Evolutionary conservation across 2,888 invertebrate species (phyloP).

Genomic region (Julus scanicus): DNA sequence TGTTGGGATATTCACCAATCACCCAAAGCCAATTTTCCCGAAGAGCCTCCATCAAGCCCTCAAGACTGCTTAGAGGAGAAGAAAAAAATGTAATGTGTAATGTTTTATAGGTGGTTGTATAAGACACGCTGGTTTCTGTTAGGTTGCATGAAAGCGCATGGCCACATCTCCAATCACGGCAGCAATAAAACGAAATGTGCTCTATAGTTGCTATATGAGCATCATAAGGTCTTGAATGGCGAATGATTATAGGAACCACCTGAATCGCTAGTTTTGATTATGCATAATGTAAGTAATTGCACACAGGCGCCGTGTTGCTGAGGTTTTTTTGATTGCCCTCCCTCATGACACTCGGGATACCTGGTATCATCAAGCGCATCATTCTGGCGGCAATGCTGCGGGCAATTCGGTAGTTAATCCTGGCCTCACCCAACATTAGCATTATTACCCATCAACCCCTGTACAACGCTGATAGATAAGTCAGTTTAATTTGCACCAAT

Average conservation of each 20-base stretch:
- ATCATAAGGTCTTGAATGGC: constrained; percentile 10
- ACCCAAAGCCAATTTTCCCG: background rate
- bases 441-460: constrained; percentile 46
- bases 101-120: constrained; percentile 1
- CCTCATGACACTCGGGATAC: background rate
- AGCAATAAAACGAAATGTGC: constrained; percentile 20
- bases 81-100: background rate
- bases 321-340: constrained; percentile 40
- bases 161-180: background rate
- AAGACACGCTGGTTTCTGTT: background rate
- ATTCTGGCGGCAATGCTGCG: background rate
- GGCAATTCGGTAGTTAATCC: constrained; percentile 44
- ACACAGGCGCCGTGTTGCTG: constrained; percentile 36
- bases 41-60: background rate
- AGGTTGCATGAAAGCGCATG: background rate
- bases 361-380: constrained; percentile 36
- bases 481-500: constrained; percentile 38
- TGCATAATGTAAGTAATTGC: constrained; percentile 43
- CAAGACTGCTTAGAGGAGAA: background rate
- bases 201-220: constrained; percentile 3
- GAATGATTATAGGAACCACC: constrained; percentile 22
- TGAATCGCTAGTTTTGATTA: constrained; percentile 5
- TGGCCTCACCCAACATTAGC: constrained; percentile 43
- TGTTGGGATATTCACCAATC: background rate
- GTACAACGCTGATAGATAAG: constrained; percentile 46